A percentile compares a stretch with the other conserved stretches of the same genome.
phyloP scores from a whole-genome alignment of 2,888 invertebrate genomes.

The Andrena marginata region DNA sequence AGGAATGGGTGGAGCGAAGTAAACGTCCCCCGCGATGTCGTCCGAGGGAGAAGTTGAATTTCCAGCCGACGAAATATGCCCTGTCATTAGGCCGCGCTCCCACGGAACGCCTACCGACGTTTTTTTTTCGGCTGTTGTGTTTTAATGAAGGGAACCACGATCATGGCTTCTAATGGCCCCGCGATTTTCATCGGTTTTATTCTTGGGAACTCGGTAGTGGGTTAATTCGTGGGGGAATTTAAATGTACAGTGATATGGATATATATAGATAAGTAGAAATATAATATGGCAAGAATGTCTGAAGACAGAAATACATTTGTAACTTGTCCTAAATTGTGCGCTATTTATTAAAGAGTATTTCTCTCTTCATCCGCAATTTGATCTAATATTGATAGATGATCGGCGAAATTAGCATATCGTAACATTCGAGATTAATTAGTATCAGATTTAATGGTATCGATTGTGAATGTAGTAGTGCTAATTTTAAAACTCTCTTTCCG shows the following conservation, averaged over 20 bases:
- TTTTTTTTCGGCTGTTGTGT: conserved; percentile 2
- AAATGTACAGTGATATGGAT: too few species aligned
- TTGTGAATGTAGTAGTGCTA: neutral
- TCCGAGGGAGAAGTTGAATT: conserved; percentile 55
- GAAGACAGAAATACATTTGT: too few species aligned
- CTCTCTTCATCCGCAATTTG: too few species aligned
- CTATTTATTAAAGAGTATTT: too few species aligned
- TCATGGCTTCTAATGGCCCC: neutral
- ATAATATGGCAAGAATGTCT: too few species aligned
- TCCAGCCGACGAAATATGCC: conserved; percentile 52
- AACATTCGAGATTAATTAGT: neutral
- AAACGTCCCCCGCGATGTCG: conserved; percentile 43
- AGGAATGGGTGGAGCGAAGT: conserved; percentile 38
- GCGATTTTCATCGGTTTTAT: neutral
- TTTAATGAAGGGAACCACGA: conserved; percentile 26
- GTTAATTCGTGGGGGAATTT: neutral
- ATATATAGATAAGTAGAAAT: too few species aligned
- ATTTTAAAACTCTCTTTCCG: neutral
- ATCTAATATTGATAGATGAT: too few species aligned
- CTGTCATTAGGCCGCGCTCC: conserved; percentile 52
- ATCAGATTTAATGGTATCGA: neutral
- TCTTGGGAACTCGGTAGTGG: neutral
- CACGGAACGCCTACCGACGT: conserved; percentile 30
- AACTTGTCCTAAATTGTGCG: too few species aligned
- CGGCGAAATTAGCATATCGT: too few species aligned